Conservation (phyloP, 2,797 vertebrate species). For the Discoglossus pictus region DNA sequence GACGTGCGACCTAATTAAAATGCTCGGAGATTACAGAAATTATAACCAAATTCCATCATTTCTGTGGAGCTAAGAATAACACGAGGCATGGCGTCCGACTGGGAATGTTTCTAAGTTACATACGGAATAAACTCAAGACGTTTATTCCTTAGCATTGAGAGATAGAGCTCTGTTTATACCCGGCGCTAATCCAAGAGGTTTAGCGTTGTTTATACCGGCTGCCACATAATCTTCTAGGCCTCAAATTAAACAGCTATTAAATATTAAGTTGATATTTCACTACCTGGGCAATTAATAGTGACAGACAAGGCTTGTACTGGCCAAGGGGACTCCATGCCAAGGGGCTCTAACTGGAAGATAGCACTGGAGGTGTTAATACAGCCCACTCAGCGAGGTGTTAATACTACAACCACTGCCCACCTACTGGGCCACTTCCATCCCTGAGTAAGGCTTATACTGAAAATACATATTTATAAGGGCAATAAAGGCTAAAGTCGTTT, state of each 20-base stretch:
- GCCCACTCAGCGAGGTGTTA: too few species aligned
- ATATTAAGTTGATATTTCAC: constrained; percentile 2
- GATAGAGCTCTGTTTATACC: neutral
- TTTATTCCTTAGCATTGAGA: too few species aligned
- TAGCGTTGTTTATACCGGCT: constrained; percentile 15
- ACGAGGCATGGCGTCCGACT: too few species aligned
- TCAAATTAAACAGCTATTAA: neutral
- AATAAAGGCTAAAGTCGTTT: too few species aligned
- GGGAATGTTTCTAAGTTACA: neutral
- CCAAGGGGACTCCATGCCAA: too few species aligned
- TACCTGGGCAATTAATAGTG: neutral
- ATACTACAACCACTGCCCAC: too few species aligned
- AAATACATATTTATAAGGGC: too few species aligned
- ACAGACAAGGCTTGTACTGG: neutral
- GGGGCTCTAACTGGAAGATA: too few species aligned
- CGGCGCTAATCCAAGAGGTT: constrained; percentile 9
- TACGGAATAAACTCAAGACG: too few species aligned
- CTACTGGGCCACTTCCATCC: too few species aligned
- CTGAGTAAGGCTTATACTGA: too few species aligned
- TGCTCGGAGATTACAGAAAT: constrained; percentile 13
- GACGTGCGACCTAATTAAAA: constrained; percentile 23
- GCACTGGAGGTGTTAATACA: too few species aligned
- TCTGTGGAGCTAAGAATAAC: neutral
- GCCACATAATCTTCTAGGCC: constrained; percentile 7
- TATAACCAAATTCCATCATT: neutral